Percentiles rank a stretch among this genome's conserved stretches.
phyloP scores from a whole-genome alignment of 2,888 invertebrate genomes.

The Aromia moschata region DNA sequence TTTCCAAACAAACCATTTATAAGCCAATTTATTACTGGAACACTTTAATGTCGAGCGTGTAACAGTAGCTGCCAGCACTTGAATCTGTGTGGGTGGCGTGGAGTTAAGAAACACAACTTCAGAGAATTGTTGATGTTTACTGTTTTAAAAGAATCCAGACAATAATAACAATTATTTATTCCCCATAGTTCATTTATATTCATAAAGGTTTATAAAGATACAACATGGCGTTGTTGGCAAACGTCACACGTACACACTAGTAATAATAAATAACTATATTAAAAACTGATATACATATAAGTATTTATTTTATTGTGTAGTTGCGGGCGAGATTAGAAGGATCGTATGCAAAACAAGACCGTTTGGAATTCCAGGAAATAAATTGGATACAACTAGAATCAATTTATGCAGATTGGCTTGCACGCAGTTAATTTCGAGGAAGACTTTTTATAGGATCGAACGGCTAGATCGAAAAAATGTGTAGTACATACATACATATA shows the following conservation, averaged over 20 bases:
- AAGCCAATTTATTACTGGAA: slow-evolving; percentile 20
- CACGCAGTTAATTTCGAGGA: too few species aligned
- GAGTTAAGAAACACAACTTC: slow-evolving; percentile 30
- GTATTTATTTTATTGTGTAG: slow-evolving; percentile 7
- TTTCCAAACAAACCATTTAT: slow-evolving; percentile 26
- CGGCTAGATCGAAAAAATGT: too few species aligned
- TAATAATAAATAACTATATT: slow-evolving; percentile 24
- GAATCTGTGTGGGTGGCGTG: slow-evolving; percentile 27
- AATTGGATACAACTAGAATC: neutral
- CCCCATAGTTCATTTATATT: slow-evolving; percentile 25
- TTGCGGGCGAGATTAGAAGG: neutral
- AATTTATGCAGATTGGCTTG: neutral
- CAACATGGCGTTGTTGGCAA: slow-evolving; percentile 5
- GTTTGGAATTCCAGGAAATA: neutral
- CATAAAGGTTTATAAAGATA: slow-evolving; percentile 12
- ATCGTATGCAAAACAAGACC: neutral
- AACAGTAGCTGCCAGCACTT: slow-evolving; percentile 20
- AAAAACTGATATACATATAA: slow-evolving; percentile 16
- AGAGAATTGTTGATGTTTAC: slow-evolving; percentile 38
- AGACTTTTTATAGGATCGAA: too few species aligned
- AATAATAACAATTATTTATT: slow-evolving; percentile 23
- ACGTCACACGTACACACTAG: slow-evolving; percentile 8
- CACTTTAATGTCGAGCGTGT: slow-evolving; percentile 24
- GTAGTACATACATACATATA: too few species aligned
- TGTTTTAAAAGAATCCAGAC: slow-evolving; percentile 24